Evolutionary conservation across 2,797 vertebrate genomes (phyloP).

Genomic region (Pipistrellus kuhlii): DNA sequence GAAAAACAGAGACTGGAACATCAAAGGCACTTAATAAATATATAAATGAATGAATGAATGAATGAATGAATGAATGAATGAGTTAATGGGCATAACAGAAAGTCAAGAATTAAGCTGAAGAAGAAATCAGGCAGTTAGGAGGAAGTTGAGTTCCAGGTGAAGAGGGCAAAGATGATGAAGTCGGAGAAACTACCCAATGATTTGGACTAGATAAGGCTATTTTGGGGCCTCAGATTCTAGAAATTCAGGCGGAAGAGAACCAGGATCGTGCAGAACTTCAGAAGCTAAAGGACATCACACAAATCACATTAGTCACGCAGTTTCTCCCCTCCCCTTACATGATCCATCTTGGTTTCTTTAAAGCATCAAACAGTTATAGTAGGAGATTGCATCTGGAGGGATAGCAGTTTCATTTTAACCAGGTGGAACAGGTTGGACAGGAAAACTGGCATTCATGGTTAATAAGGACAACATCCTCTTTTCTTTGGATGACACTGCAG

Average conservation of each 20-base stretch:
- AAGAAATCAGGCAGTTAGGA: background rate
- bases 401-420: conserved; percentile 27
- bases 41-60: background rate
- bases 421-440: conserved; percentile 39
- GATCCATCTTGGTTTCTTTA: background rate
- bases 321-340: background rate
- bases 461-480: conserved; percentile 25
- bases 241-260: background rate
- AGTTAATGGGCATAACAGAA: background rate
- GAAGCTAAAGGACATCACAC: background rate
- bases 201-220: background rate
- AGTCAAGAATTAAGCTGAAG: background rate
- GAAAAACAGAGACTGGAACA: background rate
- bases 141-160: background rate
- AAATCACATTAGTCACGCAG: background rate
- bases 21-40: background rate
- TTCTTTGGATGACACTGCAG: background rate
- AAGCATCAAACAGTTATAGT: conserved; percentile 57
- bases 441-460: conserved; percentile 5
- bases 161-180: background rate
- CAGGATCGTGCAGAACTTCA: background rate
- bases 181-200: background rate
- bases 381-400: conserved; percentile 23
- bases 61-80: background rate
- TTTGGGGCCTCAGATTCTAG: background rate